Conservation (phyloP, 2,888 invertebrate species). For the Actias luna region DNA sequence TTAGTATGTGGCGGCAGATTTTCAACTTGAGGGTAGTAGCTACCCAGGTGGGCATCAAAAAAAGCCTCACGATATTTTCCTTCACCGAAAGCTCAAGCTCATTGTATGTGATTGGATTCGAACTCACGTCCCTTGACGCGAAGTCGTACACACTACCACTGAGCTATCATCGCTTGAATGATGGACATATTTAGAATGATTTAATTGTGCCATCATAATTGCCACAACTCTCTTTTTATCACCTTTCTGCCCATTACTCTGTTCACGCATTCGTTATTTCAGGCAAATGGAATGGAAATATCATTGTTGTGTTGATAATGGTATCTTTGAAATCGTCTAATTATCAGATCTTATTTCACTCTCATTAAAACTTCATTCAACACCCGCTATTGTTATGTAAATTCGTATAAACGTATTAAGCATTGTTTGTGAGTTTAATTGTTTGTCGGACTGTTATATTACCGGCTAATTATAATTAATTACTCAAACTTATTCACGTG, state of each 20-base stretch:
- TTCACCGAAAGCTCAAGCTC: too few relatives aligned
- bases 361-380: slow-evolving; percentile 5
- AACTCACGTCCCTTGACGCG: too few relatives aligned
- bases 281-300: background rate
- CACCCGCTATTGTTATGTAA: slow-evolving; percentile 11
- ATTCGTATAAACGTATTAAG: slow-evolving; percentile 16
- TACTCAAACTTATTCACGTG: background rate
- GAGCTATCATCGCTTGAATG: too few relatives aligned
- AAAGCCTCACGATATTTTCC: too few relatives aligned
- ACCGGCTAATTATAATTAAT: slow-evolving; percentile 1
- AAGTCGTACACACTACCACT: too few relatives aligned
- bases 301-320: background rate
- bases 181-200: too few relatives aligned
- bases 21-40: too few relatives aligned
- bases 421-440: slow-evolving; percentile 14
- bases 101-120: too few relatives aligned
- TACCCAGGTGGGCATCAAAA: too few relatives aligned
- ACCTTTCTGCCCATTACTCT: background rate
- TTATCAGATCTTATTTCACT: slow-evolving; percentile 4
- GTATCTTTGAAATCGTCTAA: slow-evolving; percentile 1
- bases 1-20: too few relatives aligned
- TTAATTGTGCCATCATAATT: background rate
- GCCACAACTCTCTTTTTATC: background rate
- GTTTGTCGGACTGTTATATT: slow-evolving; percentile 15
- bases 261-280: background rate